Evolutionary conservation across 1,140 invertebrate species (phyloP).

Genomic region (Heliothis virescens): DNA sequence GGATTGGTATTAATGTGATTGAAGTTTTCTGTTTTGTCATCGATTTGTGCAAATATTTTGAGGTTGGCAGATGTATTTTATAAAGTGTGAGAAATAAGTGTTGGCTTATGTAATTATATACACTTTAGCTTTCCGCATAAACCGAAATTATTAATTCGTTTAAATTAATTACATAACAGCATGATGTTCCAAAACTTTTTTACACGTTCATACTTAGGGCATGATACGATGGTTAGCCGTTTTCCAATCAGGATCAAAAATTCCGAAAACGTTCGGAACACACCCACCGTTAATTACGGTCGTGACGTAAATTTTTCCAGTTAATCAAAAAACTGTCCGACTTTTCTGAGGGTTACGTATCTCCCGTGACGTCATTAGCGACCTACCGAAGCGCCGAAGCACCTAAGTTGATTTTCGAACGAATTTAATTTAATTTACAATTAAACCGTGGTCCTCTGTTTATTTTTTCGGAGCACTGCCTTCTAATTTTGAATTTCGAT

Average conservation of each 20-base stretch:
- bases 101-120: background rate
- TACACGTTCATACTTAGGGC: background rate
- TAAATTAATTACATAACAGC: background rate
- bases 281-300: slow-evolving; percentile 68
- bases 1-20: slow-evolving; percentile 32
- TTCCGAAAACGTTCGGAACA: slow-evolving; percentile 53
- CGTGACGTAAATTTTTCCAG: slow-evolving; percentile 68
- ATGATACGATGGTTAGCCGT: slow-evolving; percentile 37
- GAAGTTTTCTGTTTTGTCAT: slow-evolving; percentile 34
- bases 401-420: slow-evolving; percentile 74
- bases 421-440: slow-evolving; percentile 81
- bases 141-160: background rate
- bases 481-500: slow-evolving; percentile 64
- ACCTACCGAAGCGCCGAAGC: slow-evolving; percentile 52
- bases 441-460: slow-evolving; percentile 72
- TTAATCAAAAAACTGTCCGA: slow-evolving; percentile 75
- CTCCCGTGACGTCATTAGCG: slow-evolving; percentile 70
- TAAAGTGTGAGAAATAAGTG: slow-evolving; percentile 1
- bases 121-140: too few relatives aligned
- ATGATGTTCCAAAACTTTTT: slow-evolving; percentile 1
- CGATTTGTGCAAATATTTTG: slow-evolving; percentile 2
- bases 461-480: slow-evolving; percentile 66
- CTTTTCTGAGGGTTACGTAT: slow-evolving; percentile 55
- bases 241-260: slow-evolving; percentile 32
- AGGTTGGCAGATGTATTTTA: slow-evolving; percentile 7